phyloP scores from a whole-genome alignment of 2,888 invertebrate species.

The Drosophila cracens region DNA sequence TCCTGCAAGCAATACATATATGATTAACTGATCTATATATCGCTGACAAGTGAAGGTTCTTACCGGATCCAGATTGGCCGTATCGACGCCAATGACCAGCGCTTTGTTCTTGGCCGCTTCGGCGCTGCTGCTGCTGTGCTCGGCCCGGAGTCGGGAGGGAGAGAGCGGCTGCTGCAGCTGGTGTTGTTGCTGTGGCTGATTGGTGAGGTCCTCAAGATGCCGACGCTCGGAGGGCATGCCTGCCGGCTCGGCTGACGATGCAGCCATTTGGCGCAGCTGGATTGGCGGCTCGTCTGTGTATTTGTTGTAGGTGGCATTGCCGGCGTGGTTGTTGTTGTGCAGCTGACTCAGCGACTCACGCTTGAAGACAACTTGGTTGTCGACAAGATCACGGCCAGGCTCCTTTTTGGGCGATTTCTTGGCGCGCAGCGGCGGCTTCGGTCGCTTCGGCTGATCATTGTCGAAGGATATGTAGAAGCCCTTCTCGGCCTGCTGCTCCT shows the following conservation, averaged over 20 bases:
- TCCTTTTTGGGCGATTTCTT: constrained; percentile 93
- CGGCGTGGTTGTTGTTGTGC: constrained; percentile 85
- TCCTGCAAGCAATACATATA: constrained; percentile 86
- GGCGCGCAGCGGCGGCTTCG: constrained; percentile 93
- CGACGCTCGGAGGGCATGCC: constrained; percentile 66
- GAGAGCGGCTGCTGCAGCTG: constrained; percentile 61
- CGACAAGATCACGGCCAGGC: constrained; percentile 82
- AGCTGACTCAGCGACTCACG: constrained; percentile 84
- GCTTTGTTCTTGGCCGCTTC: constrained; percentile 86
- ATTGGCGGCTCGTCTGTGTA: constrained; percentile 83
- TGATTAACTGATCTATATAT: neutral
- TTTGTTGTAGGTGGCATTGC: constrained; percentile 83
- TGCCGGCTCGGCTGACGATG: constrained; percentile 44
- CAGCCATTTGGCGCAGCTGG: constrained; percentile 78
- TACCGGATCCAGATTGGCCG: constrained; percentile 89
- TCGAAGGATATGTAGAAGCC: constrained; percentile 98
- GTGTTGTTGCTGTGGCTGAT: constrained; percentile 67
- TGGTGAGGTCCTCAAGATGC: constrained; percentile 81
- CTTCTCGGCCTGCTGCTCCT: constrained; percentile 88
- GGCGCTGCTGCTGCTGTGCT: constrained; percentile 78
- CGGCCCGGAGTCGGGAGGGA: constrained; percentile 68
- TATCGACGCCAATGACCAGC: constrained; percentile 89
- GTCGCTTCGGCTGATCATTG: constrained; percentile 93
- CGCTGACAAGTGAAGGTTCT: constrained; percentile 67
- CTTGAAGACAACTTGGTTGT: constrained; percentile 74